phyloP scores from a whole-genome alignment of 2,113 vertebrate genomes.

The Oreocharis arfaki region DNA sequence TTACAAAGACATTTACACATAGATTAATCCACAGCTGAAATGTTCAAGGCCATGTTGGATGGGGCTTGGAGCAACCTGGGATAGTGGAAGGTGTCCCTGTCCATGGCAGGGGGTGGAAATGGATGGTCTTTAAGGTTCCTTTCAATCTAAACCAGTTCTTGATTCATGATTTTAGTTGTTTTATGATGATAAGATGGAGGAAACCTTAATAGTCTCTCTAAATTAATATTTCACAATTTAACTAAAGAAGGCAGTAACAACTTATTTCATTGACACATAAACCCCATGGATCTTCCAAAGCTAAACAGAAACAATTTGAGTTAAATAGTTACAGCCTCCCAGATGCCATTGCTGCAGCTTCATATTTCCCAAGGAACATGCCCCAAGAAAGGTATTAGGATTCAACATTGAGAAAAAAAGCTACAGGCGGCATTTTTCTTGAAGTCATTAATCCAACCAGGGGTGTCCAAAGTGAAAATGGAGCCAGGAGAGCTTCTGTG shows the following conservation, averaged over 20 bases:
- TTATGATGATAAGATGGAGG: neutral
- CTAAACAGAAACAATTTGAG: neutral
- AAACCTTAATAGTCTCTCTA: neutral
- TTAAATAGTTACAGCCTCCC: neutral
- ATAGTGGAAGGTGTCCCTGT: neutral
- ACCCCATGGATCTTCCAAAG: neutral
- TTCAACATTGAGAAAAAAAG: rapidly evolving
- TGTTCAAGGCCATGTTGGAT: neutral
- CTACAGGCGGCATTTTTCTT: neutral
- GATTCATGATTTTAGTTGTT: neutral
- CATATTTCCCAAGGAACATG: neutral
- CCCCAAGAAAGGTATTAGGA: neutral
- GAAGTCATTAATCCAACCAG: neutral
- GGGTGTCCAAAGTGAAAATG: neutral
- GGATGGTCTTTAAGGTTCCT: neutral
- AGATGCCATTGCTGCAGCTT: neutral
- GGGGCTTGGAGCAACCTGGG: neutral
- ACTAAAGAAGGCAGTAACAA: neutral
- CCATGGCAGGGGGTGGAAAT: neutral
- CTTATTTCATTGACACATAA: neutral
- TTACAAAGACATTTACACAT: neutral
- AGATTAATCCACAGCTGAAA: neutral
- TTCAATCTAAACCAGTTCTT: neutral
- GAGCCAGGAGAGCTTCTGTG: neutral
- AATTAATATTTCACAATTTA: neutral